Percentiles rank a stretch among this genome's conserved stretches.
Evolutionary conservation across 2,113 vertebrate species (phyloP).

Genomic region (Microcebus murinus): DNA sequence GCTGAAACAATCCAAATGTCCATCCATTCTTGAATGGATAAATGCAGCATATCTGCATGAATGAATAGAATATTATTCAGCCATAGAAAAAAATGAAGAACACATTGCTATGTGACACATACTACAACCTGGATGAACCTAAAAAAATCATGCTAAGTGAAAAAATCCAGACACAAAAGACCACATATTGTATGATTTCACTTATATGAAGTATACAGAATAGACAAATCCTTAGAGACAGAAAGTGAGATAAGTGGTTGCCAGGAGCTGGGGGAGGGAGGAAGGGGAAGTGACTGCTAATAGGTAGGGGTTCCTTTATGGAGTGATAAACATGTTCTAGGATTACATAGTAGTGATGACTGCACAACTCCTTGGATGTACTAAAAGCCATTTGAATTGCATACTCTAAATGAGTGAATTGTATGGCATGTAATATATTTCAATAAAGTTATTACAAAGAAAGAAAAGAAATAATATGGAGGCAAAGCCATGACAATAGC

Average conservation of each 20-base stretch:
- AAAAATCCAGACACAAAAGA: not conserved
- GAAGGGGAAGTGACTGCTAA: not conserved
- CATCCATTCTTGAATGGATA: not conserved
- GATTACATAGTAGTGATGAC: not conserved
- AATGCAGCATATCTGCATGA: not conserved
- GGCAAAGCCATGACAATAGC: not conserved
- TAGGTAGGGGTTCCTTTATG: not conserved
- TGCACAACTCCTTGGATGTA: not conserved
- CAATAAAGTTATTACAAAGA: not conserved
- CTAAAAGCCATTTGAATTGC: not conserved
- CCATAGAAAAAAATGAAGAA: not conserved
- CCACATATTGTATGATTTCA: not conserved
- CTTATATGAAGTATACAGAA: not conserved
- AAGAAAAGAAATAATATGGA: too few relatives aligned
- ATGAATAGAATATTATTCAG: not conserved
- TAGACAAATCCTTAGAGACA: not conserved
- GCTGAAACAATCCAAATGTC: not conserved
- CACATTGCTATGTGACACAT: too few relatives aligned
- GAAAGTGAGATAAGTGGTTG: not conserved
- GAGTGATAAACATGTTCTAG: not conserved
- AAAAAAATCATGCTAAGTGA: not conserved
- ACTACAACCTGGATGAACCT: not conserved
- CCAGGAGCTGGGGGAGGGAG: not conserved
- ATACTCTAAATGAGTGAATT: not conserved
- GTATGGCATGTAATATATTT: not conserved